Conservation (phyloP, 2,113 vertebrate genomes). For the Callipepla californica region DNA sequence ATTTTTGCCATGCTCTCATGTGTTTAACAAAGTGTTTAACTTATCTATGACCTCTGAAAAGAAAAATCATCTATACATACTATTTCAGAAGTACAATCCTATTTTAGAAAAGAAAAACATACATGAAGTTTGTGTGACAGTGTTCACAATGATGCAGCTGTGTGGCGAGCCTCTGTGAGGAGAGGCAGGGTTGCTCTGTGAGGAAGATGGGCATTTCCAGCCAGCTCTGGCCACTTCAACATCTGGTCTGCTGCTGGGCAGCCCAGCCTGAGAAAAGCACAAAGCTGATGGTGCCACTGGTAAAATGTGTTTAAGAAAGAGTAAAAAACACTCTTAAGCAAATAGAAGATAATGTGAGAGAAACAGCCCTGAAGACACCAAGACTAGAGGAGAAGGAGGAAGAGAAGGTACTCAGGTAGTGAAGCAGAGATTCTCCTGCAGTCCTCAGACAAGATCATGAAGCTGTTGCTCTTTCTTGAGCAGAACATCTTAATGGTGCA, state of each 20-base stretch:
- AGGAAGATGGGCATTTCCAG: background rate
- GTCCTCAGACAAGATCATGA: background rate
- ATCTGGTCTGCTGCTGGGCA: background rate
- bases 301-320: background rate
- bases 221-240: background rate
- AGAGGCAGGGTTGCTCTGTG: background rate
- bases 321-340: background rate
- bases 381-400: background rate
- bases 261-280: background rate
- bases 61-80: background rate
- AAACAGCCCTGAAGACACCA: background rate
- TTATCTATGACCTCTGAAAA: background rate
- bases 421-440: background rate
- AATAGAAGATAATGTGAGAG: background rate
- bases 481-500: background rate
- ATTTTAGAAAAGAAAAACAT: background rate
- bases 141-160: background rate
- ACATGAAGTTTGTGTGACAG: background rate
- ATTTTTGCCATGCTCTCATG: background rate
- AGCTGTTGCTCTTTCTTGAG: background rate
- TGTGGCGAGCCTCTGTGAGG: background rate
- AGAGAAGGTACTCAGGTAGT: background rate
- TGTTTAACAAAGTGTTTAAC: background rate
- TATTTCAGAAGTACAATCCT: background rate
- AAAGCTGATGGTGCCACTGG: background rate